phyloP scores from a whole-genome alignment of 2,113 vertebrate genomes.

The Tauraco erythrolophus region DNA sequence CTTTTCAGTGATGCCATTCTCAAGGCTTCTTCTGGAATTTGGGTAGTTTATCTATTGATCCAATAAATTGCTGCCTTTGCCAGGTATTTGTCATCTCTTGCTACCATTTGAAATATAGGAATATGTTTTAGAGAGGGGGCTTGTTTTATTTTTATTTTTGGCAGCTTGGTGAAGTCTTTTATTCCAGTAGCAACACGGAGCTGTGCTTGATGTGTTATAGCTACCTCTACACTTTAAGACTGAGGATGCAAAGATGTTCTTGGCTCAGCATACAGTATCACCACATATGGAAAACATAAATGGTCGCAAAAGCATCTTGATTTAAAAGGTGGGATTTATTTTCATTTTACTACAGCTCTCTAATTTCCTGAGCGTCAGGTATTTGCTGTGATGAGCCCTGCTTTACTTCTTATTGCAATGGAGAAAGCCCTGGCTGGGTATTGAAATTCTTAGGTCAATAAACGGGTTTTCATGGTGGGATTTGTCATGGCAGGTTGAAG shows the following conservation, averaged over 20 bases:
- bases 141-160: neutral
- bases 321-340: conserved; percentile 49
- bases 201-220: conserved; percentile 36
- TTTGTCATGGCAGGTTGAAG: conserved; percentile 4
- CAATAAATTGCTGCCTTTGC: neutral
- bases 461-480: neutral
- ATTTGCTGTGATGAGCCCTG: neutral
- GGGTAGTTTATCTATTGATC: neutral
- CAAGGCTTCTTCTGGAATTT: neutral
- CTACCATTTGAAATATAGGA: neutral
- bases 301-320: neutral
- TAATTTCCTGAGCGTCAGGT: conserved; percentile 3
- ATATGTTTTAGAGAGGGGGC: neutral
- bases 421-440: neutral
- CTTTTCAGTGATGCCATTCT: neutral
- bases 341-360: conserved; percentile 2
- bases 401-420: neutral
- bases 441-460: neutral
- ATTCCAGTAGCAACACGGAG: neutral
- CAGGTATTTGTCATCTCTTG: neutral
- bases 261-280: neutral
- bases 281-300: conserved; percentile 1
- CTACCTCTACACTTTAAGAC: neutral
- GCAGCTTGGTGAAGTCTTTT: neutral
- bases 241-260: neutral